Conservation (phyloP, 2,113 vertebrate genomes). For the Lampris megalopsis region DNA sequence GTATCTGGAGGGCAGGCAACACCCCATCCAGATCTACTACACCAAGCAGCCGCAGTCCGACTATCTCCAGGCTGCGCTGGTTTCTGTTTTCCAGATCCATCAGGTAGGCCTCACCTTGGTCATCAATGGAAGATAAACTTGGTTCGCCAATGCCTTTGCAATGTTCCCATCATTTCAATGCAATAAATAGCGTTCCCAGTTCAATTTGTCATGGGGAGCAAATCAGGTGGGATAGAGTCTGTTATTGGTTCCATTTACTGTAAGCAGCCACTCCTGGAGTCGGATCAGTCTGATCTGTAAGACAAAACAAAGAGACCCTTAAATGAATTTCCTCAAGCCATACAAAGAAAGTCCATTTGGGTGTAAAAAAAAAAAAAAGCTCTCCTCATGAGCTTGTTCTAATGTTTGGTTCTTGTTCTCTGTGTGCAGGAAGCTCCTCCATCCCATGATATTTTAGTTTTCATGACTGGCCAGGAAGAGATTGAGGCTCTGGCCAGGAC, state of each 20-base stretch:
- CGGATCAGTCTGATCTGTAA: too few species aligned
- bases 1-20: slow-evolving; percentile 94
- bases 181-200: too few species aligned
- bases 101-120: slow-evolving; percentile 81
- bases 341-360: not conserved
- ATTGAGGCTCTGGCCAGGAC: slow-evolving; percentile 96
- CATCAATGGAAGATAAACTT: not conserved
- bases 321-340: too few species aligned
- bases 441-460: slow-evolving; percentile 94
- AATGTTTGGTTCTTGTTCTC: not conserved
- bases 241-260: too few species aligned
- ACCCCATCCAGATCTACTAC: slow-evolving; percentile 95
- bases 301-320: too few species aligned
- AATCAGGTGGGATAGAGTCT: too few species aligned
- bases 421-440: slow-evolving; percentile 88
- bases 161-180: too few species aligned
- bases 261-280: too few species aligned
- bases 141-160: not conserved
- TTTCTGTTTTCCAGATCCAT: slow-evolving; percentile 96
- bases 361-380: not conserved
- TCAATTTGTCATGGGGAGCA: too few species aligned
- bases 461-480: slow-evolving; percentile 98
- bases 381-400: not conserved
- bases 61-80: slow-evolving; percentile 95
- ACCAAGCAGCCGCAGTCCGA: slow-evolving; percentile 94